Evolutionary conservation across 2,888 invertebrate species (phyloP).

Genomic region (Mayetiola destructor): DNA sequence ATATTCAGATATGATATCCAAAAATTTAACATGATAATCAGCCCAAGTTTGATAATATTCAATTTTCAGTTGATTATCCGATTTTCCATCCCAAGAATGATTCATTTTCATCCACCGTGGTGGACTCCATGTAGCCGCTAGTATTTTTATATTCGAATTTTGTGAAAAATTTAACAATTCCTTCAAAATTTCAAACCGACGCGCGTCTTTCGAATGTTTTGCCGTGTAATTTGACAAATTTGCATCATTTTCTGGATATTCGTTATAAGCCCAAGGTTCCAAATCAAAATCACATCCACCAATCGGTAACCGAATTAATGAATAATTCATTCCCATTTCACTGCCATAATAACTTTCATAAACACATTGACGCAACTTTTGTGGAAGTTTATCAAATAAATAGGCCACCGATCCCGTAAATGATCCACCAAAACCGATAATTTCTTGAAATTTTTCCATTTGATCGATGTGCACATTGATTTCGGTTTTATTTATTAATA

Average conservation of each 20-base stretch:
- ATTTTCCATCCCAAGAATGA: conserved; percentile 42
- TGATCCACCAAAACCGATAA: conserved; percentile 76
- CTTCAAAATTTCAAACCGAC: conserved; percentile 26
- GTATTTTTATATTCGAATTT: conserved; percentile 26
- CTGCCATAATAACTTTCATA: conserved; percentile 55
- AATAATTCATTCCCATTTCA: conserved; percentile 57
- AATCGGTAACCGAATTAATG: conserved; percentile 65
- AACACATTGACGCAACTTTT: conserved; percentile 9
- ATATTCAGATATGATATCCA: conserved; percentile 51
- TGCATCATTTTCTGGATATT: conserved; percentile 41
- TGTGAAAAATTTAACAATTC: conserved; percentile 25
- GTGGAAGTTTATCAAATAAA: conserved; percentile 23
- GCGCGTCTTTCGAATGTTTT: conserved; percentile 27
- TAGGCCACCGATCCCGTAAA: conserved; percentile 53
- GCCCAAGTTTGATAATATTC: conserved; percentile 57
- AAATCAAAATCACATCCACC: conserved; percentile 67
- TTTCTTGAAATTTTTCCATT: conserved; percentile 42
- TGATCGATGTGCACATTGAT: conserved; percentile 21
- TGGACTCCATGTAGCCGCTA: conserved; percentile 44
- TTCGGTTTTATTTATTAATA: background rate
- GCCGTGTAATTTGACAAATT: conserved; percentile 46
- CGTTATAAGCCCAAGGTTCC: conserved; percentile 64
- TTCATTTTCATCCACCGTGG: conserved; percentile 60
- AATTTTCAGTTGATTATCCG: conserved; percentile 27
- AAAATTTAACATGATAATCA: conserved; percentile 57